phyloP scores from a whole-genome alignment of 1,140 invertebrate species.

The Drosophila nasuta region DNA sequence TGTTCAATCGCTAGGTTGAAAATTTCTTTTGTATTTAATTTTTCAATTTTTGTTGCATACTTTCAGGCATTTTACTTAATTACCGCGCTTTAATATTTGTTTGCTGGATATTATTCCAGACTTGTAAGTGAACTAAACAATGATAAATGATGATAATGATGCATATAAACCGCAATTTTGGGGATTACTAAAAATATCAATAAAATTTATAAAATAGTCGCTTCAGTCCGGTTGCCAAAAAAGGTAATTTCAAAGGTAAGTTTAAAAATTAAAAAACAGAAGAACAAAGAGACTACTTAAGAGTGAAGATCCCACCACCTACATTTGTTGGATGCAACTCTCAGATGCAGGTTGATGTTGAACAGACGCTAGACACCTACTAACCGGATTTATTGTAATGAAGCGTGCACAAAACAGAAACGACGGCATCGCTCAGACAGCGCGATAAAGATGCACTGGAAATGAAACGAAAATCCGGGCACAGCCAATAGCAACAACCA shows the following conservation, averaged over 20 bases:
- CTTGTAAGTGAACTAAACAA: no score
- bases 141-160: no score
- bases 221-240: no score
- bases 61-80: no score
- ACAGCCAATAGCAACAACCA: slow-evolving; percentile 38
- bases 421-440: slow-evolving; percentile 64
- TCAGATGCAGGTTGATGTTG: slow-evolving; percentile 9
- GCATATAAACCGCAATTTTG: no score
- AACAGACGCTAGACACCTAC: slow-evolving; percentile 55
- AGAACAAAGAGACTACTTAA: neutral
- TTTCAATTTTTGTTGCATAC: no score
- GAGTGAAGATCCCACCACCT: neutral
- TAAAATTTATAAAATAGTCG: no score
- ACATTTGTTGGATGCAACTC: neutral
- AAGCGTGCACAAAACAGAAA: slow-evolving; percentile 78
- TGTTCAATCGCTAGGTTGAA: no score
- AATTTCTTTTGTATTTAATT: no score
- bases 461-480: slow-evolving; percentile 49
- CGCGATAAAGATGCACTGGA: slow-evolving; percentile 71
- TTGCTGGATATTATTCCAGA: no score
- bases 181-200: no score
- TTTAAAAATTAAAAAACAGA: neutral
- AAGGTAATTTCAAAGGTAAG: neutral
- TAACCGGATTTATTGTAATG: slow-evolving; percentile 84
- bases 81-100: no score